Conservation (phyloP, 2,113 vertebrate species). For the Polypterus senegalus region DNA sequence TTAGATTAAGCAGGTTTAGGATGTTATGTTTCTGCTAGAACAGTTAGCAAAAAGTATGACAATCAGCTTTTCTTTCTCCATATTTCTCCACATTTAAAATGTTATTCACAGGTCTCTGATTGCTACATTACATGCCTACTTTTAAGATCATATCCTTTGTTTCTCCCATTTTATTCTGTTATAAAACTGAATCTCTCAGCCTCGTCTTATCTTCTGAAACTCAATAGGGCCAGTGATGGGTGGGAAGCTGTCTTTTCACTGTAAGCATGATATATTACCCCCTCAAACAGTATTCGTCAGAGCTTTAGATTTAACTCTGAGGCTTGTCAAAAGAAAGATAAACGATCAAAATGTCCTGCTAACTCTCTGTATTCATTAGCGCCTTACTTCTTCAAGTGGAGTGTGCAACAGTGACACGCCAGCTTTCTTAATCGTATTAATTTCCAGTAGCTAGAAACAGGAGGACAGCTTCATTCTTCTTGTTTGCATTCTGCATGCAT, state of each 20-base stretch:
- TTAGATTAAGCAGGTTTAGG: no score
- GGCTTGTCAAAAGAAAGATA: conserved; percentile 15
- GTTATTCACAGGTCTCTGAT: no score
- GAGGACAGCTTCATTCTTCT: no score
- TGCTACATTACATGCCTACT: no score
- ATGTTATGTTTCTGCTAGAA: no score
- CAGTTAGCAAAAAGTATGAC: no score
- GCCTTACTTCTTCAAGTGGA: background rate
- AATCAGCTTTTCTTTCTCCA: no score
- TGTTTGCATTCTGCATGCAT: no score
- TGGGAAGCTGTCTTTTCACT: conserved; percentile 7
- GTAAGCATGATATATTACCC: conserved; percentile 4
- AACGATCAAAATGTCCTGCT: conserved; percentile 5
- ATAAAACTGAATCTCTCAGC: background rate
- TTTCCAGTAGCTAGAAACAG: no score
- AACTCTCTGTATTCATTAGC: conserved; percentile 1
- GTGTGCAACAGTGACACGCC: background rate
- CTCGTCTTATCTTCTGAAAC: background rate
- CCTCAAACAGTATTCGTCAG: conserved; percentile 4
- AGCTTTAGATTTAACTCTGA: background rate
- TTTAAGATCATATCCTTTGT: no score
- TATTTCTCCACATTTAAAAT: no score
- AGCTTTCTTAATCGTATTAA: no score
- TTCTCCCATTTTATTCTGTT: background rate
- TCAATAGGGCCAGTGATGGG: background rate